Percentiles rank a stretch among this genome's conserved stretches.
phyloP scores from a whole-genome alignment of 2,797 vertebrate genomes.

The Buceros bicornis region DNA sequence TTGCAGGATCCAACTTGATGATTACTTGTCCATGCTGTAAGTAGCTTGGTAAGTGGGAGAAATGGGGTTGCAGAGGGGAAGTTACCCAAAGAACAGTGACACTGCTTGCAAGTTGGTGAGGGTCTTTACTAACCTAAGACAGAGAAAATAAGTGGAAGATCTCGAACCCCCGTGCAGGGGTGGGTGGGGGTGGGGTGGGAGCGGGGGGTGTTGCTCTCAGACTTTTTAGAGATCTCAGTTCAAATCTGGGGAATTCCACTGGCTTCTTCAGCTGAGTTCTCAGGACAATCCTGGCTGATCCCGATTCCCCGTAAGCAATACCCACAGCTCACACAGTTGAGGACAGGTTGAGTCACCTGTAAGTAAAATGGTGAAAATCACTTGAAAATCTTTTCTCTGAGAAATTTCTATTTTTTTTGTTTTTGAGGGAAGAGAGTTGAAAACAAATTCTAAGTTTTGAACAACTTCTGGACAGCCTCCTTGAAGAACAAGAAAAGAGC shows the following conservation, averaged over 20 bases:
- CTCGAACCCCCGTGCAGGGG: background rate
- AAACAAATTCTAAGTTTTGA: background rate
- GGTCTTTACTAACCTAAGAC: background rate
- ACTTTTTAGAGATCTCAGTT: background rate
- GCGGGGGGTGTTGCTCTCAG: background rate
- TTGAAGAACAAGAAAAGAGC: background rate
- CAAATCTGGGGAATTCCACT: background rate
- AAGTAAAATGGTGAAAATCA: background rate
- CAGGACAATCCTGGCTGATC: background rate
- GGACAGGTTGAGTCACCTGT: background rate
- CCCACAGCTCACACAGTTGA: background rate
- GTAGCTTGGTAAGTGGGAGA: background rate
- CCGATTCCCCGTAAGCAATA: background rate
- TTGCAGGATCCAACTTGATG: background rate
- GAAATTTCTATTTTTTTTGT: background rate
- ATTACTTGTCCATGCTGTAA: background rate
- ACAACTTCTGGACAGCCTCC: background rate
- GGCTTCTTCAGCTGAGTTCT: background rate
- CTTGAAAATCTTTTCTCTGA: background rate
- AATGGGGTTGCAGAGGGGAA: background rate
- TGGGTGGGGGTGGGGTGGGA: too few relatives aligned
- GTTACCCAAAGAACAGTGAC: background rate
- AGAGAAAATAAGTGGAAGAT: background rate
- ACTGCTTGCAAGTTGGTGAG: background rate
- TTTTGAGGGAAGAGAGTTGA: accelerated